Base-by-base conservation (phyloP, 2,888 invertebrate species). In the Troides oblongomaculatus region DNA sequence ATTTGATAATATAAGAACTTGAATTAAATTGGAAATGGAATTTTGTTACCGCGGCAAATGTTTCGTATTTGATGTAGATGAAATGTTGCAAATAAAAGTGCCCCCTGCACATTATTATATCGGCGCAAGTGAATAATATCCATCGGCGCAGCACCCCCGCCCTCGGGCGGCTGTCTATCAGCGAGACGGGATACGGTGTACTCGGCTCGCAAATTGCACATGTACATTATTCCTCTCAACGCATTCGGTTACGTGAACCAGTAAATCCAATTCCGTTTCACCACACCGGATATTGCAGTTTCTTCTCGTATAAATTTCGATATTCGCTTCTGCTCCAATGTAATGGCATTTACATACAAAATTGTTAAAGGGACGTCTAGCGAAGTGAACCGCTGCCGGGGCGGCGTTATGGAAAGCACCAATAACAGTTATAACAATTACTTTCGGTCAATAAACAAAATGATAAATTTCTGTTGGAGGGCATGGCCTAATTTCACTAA, bases 171-270 rank as follows among this genome's bases (percentile, higher is more conserved):
- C 39, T n/a, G 58, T 65, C 10, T 58, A 21, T 17, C 36, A 43
- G n/a, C 65, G 25, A 59, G 43, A 43, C 18, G 36, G 8, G 43
- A 46, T 21, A 58, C 46, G 25, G 46, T 65, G 14, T 58, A 58
- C 25, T 65, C 58, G 43, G 46, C 8, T 65, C 43, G 36, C n/a
- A 39, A 12, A n/a, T 65, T 43, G 36, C n/a, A 39, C 21, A n/a
- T 43, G 43, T 64, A 64, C 8, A 64, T 64, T 57, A 23, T 64
- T 64, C 21, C 57, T 39, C 56, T 39, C 64, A 39, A 64, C 21
- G 23, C 56, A 64, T 14, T 64, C 57, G n/a, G 39, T 64, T 57
- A 59, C n/a, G 18, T 57, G 43, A 21, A 64, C 39, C 57, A 57
- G 39, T 57, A 56, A 64, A 64, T 57, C 39, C 39, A 39, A 64